Conservation (phyloP, 2,113 vertebrate species). For the Spheniscus mendiculus region DNA sequence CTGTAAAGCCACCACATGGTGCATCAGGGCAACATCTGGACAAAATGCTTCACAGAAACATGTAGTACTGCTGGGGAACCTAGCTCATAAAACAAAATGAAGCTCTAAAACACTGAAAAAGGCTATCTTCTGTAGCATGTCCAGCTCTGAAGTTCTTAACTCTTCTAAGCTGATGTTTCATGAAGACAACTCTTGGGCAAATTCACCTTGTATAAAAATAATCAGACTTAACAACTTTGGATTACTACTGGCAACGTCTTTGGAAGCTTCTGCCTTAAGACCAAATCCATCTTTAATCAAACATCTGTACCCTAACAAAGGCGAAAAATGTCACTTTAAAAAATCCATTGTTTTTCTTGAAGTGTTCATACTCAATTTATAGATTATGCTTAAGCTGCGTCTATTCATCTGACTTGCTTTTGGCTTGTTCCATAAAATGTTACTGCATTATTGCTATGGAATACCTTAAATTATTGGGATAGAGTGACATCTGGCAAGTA, state of each 20-base stretch:
- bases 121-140: not conserved
- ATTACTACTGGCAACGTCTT: not conserved
- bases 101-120: not conserved
- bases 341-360: not conserved
- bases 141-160: not conserved
- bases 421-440: not conserved
- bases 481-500: not conserved
- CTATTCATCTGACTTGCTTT: not conserved
- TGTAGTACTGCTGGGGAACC: not conserved
- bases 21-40: not conserved
- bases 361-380: not conserved
- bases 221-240: not conserved
- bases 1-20: not conserved
- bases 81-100: not conserved
- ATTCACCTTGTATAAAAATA: not conserved
- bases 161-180: not conserved
- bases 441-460: not conserved
- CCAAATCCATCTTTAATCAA: not conserved
- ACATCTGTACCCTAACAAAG: not conserved
- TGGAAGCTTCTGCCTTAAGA: not conserved
- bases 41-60: not conserved
- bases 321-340: not conserved
- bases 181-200: not conserved
- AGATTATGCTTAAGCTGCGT: not conserved
- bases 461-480: not conserved